Percentiles rank a stretch among this genome's conserved stretches.
phyloP scores from a whole-genome alignment of 2,113 vertebrate genomes.

The Maccullochella peelii region DNA sequence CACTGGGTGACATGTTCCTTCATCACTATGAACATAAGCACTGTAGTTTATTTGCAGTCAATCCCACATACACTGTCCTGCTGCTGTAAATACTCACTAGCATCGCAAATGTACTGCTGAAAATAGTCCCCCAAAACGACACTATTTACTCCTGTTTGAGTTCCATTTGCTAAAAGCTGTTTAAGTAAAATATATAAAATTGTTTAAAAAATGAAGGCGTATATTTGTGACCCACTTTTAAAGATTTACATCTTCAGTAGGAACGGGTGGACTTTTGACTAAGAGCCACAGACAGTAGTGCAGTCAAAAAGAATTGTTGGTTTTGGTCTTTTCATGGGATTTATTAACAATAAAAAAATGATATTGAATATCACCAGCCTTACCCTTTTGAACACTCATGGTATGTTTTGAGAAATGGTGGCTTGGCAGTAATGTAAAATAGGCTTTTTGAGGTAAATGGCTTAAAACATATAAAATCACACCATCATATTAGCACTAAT shows the following conservation, averaged over 20 bases:
- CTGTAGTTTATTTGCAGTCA: background rate
- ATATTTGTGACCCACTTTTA: background rate
- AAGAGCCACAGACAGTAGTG: background rate
- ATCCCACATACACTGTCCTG: background rate
- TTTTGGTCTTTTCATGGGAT: background rate
- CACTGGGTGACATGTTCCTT: background rate
- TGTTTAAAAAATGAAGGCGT: background rate
- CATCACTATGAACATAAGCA: background rate
- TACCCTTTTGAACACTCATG: background rate
- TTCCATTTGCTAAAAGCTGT: background rate
- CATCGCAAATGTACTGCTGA: background rate
- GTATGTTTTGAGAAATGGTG: background rate
- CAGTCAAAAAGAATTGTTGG: background rate
- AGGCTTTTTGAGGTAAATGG: background rate
- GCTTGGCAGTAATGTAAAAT: background rate
- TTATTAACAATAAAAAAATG: background rate
- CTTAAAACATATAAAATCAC: background rate
- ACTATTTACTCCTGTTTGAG: background rate
- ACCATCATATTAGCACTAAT: background rate
- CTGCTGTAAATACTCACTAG: background rate
- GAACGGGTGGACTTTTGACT: background rate
- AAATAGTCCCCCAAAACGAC: background rate
- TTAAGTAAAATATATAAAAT: too few relatives aligned
- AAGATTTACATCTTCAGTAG: background rate
- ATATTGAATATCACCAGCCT: background rate